These are phyloP conservation scores for Ligdia adustata DNA, from an alignment of 2,888 invertebrate species.

Conservation along the genomic window DNA sequence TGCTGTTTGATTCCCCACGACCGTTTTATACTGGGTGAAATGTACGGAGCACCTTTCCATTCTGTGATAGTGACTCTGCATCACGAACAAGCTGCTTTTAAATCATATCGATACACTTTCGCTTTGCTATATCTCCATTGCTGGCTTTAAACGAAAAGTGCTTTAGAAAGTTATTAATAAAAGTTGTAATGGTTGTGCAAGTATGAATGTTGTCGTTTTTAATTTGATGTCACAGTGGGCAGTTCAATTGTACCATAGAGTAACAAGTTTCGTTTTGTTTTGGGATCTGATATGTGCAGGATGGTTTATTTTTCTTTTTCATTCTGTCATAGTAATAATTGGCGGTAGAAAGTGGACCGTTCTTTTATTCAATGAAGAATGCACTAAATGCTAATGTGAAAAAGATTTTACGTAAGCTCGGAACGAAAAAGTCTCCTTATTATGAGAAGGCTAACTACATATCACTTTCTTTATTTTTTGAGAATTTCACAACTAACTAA, in stretches of 20 bases:
- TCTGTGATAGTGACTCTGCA: constrained; percentile 69
- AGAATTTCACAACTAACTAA: too few species aligned
- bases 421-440: too few species aligned
- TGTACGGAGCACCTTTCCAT: constrained; percentile 75
- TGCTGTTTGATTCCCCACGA: constrained; percentile 62
- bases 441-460: too few species aligned
- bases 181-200: constrained; percentile 43
- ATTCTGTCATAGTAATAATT: constrained; percentile 33
- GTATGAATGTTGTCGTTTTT: constrained; percentile 19
- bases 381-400: constrained; percentile 5
- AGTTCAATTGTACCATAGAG: constrained; percentile 51
- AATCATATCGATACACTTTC: constrained; percentile 6
- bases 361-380: constrained; percentile 2
- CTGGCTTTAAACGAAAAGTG: constrained; percentile 18
- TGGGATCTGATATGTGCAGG: constrained; percentile 49
- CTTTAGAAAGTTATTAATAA: rapidly evolving
- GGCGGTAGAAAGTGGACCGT: constrained; percentile 48
- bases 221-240: constrained; percentile 30
- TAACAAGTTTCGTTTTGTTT: constrained; percentile 59
- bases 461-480: too few species aligned
- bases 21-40: constrained; percentile 81
- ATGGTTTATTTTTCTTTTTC: constrained; percentile 45
- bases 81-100: constrained; percentile 32
- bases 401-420: neutral
- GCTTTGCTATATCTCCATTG: constrained; percentile 36